Evolutionary conservation across 2,888 invertebrate genomes (phyloP).

Genomic region (Idaea biselata): DNA sequence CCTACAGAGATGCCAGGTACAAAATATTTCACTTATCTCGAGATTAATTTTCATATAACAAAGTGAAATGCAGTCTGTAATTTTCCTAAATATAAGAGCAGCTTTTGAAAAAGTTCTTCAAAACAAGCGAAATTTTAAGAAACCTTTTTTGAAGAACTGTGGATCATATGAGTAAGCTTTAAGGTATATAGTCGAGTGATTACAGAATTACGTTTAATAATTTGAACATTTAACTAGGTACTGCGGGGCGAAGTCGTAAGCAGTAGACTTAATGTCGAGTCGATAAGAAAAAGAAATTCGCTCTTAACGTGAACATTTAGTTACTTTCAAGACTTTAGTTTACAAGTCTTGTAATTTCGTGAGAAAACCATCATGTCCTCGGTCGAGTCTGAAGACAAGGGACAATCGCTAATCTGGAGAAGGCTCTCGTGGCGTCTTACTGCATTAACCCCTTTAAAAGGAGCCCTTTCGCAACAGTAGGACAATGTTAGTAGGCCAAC

Average conservation of each 20-base stretch:
- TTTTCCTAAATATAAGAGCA: slow-evolving; percentile 19
- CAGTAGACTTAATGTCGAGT: background rate
- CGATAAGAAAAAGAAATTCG: background rate
- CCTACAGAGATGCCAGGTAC: background rate
- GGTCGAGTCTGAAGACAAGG: too few species aligned
- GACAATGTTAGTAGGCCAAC: too few species aligned
- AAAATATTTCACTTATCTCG: slow-evolving; percentile 12
- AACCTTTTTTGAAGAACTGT: slow-evolving; percentile 20
- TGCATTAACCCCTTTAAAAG: too few species aligned
- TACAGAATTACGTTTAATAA: slow-evolving; percentile 57
- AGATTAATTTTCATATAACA: slow-evolving; percentile 15
- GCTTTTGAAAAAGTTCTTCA: slow-evolving; percentile 11
- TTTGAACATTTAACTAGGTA: slow-evolving; percentile 61
- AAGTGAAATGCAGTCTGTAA: slow-evolving; percentile 25
- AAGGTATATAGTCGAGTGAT: slow-evolving; percentile 35
- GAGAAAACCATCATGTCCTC: too few species aligned
- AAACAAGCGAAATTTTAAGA: background rate
- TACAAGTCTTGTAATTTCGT: too few species aligned
- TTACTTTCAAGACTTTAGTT: background rate
- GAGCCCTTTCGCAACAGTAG: too few species aligned
- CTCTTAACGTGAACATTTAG: background rate
- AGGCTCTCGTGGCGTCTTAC: too few species aligned
- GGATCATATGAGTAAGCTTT: slow-evolving; percentile 31
- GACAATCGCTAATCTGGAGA: too few species aligned
- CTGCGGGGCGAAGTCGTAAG: slow-evolving; percentile 41